Base-by-base conservation (phyloP, 2,888 invertebrate genomes). In the Eupeodes luniger region DNA sequence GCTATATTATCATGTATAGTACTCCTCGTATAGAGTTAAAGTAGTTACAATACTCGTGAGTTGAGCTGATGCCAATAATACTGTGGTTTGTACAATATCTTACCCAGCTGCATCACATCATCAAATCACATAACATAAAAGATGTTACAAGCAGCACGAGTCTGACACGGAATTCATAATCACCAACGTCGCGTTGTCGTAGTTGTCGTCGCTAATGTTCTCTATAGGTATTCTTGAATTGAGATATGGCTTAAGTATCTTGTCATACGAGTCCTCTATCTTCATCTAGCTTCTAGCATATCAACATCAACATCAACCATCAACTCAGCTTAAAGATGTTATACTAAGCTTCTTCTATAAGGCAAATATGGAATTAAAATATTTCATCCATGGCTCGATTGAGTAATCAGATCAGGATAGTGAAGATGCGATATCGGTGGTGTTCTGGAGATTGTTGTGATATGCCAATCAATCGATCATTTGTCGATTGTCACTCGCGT, bases 381-480 rank as follows among this genome's bases (percentile, higher is more conserved):
- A 81, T 88, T 81, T 84, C 81, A 81, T 85, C 62, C 55, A 59
- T 53, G 69, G 77, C 81, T 88, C 88, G 88, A 88, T 88, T 88
- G 81, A 88, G 88, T 81, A 88, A 88, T 88, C 88, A 88, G 78
- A 88, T 85, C 85, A 78, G 81, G 72, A 84, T 81, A 80, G 69
- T 40, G n/a, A 57, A 61, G 74, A 59, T 55, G 80, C 59, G 27
- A 27, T 59, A 62, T 59, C 76, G 7, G 69, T 59, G 81, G 57
- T 27, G 47, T 14, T 36, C 16, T 75, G 75, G 19, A 66, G 66
- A 66, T 66, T 66, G 66, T 49, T 74, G 64, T 79, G 88, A 88
- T 88, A 88, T 88, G 88, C 88, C 88, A 88, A 88, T 88, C 88
- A 88, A 88, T 88, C 81, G 88, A 85, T 85, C 85, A 88, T 88